These are phyloP conservation scores for Sarcoramphus papa DNA, from an alignment of 2,797 vertebrate species.

Conservation along the genomic window DNA sequence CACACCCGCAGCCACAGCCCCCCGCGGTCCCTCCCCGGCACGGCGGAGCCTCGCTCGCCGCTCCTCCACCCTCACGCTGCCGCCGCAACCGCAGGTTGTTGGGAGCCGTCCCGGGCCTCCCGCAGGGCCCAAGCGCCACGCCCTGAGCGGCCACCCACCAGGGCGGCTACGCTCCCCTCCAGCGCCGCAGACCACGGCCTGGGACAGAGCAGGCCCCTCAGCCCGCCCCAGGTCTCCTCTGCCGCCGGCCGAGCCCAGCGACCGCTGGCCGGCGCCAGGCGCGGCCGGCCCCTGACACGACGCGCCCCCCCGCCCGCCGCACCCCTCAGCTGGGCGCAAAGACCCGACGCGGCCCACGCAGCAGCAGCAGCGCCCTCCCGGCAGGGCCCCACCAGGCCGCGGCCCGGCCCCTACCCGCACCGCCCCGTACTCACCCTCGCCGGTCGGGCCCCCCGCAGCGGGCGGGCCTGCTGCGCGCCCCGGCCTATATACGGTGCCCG, in stretches of 20 bases:
- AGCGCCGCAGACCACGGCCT: background rate
- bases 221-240: background rate
- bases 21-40: background rate
- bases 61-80: background rate
- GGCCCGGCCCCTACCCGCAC: background rate
- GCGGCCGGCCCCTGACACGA: background rate
- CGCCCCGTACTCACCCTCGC: background rate
- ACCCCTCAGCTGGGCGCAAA: background rate
- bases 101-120: background rate
- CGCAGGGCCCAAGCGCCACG: too few species aligned
- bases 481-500: background rate
- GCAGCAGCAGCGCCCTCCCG: background rate
- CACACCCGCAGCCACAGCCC: background rate
- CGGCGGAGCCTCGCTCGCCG: background rate
- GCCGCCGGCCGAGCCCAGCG: background rate
- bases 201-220: too few species aligned
- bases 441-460: fast-evolving
- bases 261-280: background rate
- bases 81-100: too few species aligned
- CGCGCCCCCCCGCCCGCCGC: background rate
- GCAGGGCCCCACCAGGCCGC: background rate
- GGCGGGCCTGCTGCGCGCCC: background rate
- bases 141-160: background rate
- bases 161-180: background rate
- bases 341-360: background rate